These are phyloP conservation scores for Crotalus viridis DNA, from an alignment of 2,113 vertebrate genomes.

Conservation along the genomic window DNA sequence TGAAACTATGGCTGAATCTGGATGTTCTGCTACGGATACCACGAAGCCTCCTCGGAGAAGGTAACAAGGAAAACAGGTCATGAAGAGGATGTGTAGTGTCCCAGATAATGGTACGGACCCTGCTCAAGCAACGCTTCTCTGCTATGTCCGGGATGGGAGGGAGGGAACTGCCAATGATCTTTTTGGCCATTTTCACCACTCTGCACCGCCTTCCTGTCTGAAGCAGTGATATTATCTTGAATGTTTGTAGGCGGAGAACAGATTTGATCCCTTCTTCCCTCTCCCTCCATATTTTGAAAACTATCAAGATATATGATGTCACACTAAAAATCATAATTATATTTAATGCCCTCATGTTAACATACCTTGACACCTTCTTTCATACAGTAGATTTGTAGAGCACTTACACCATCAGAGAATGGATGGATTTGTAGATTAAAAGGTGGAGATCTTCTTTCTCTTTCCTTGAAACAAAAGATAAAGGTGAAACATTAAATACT, in stretches of 20 bases:
- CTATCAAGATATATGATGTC: neutral
- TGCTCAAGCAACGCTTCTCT: no score
- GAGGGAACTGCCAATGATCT: no score
- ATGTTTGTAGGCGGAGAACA: neutral
- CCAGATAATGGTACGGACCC: no score
- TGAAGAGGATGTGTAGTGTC: no score
- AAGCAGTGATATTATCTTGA: neutral
- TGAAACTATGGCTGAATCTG: no score
- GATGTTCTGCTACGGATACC: no score
- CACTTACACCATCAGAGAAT: slow-evolving; percentile 96
- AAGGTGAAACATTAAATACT: slow-evolving; percentile 19
- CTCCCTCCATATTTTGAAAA: neutral
- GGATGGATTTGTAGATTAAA: slow-evolving; percentile 97
- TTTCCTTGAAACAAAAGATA: slow-evolving; percentile 77
- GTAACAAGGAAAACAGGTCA: no score
- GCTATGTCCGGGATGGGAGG: no score
- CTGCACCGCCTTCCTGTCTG: no score
- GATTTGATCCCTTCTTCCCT: neutral
- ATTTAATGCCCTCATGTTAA: neutral
- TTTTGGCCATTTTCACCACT: no score
- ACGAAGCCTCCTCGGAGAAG: no score
- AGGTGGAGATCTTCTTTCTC: slow-evolving; percentile 92
- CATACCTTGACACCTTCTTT: slow-evolving; percentile 98
- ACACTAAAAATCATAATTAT: neutral
- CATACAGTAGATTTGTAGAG: slow-evolving; percentile 98